Evolutionary conservation across 1,140 invertebrate species (phyloP), one percentile per base, ranked within the genome.

Genomic region (Zelostemma sp.): DNA sequence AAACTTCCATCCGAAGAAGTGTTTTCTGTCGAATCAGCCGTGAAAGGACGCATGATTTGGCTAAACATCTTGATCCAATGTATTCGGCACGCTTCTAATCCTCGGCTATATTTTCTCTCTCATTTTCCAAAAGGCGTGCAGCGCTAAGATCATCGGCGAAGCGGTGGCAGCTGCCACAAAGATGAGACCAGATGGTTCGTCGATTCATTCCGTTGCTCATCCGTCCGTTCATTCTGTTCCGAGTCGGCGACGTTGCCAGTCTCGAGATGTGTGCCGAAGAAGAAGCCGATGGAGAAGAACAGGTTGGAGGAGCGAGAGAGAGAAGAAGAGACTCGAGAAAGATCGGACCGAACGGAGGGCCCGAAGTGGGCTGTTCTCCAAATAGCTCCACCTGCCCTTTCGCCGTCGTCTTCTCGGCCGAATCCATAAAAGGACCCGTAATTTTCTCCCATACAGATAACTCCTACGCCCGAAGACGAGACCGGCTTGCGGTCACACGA

Each of bases 371-470:
- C 78, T 73, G 80, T 81, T 82, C 80, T 81, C 80, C 77, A 81
- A 82, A 80, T 80, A 81, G 79, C 80, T 80, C 80, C 78, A 81
- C 80, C 80, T 80, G 78, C 79, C 75, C 77, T 73, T 72, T 67
- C 62, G 59, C 71, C 51, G 56, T 56, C 61, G 69, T 72, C 61
- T 68, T 66, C 74, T 71, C 66, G 33, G 45, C 59, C 19, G 51
- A 64, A 64, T 51, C 56, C 60, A 43, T 64, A 64, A 64, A 62
- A 69, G 56, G 48, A 71, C 43, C 54, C 48, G 68, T 46, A 62
- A 64, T 62, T 49, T 31, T 51, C 16, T 21, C 43, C 43, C 11
- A 11, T n/a, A n/a, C n/a, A 8, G 40, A 43, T 16, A 43, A 43
- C 40, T 16, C 12, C 12, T 6, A 12, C 40, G 11, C 40, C 14